Percentiles rank a stretch among this genome's conserved stretches.
These are phyloP conservation scores for Atopsyche davidsoni DNA, from an alignment of 1,140 invertebrate genomes.

Conservation along the genomic window DNA sequence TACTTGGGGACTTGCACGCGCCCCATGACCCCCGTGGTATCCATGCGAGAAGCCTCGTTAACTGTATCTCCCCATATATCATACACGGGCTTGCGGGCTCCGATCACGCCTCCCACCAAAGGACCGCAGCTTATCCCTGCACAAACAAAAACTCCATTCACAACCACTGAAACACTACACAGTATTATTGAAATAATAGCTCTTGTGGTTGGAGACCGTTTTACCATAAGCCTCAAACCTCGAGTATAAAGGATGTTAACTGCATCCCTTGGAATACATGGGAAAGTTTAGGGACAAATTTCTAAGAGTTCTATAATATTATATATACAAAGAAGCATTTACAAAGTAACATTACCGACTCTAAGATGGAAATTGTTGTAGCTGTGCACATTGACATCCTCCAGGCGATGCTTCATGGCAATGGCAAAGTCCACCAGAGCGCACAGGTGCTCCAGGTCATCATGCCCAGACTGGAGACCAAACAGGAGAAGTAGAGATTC, in stretches of 20 bases:
- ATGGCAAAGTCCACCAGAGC: conserved; percentile 91
- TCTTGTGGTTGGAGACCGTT: too few relatives aligned
- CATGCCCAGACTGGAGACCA: conserved; percentile 34
- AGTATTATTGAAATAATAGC: too few relatives aligned
- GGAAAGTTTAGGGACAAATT: too few relatives aligned
- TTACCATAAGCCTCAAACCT: too few relatives aligned
- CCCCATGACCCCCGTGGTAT: conserved; percentile 81
- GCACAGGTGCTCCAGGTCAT: conserved; percentile 71
- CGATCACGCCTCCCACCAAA: conserved; percentile 94
- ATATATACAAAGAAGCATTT: neutral
- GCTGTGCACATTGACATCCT: conserved; percentile 92
- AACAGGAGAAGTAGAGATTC: too few relatives aligned
- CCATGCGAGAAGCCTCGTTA: conserved; percentile 92
- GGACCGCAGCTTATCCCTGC: conserved; percentile 86
- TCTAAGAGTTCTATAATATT: neutral
- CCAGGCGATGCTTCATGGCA: conserved; percentile 80
- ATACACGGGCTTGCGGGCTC: conserved; percentile 94
- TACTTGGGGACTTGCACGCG: conserved; percentile 82
- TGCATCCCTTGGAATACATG: too few relatives aligned
- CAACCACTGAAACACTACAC: too few relatives aligned
- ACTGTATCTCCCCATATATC: conserved; percentile 98
- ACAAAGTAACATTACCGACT: conserved; percentile 58
- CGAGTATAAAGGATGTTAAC: too few relatives aligned
- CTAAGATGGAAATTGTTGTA: conserved; percentile 95
- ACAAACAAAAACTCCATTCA: too few relatives aligned